Base-by-base conservation (phyloP, 37 sponge, comb jelly and placozoan species). In the Hormiphora californensis region DNA sequence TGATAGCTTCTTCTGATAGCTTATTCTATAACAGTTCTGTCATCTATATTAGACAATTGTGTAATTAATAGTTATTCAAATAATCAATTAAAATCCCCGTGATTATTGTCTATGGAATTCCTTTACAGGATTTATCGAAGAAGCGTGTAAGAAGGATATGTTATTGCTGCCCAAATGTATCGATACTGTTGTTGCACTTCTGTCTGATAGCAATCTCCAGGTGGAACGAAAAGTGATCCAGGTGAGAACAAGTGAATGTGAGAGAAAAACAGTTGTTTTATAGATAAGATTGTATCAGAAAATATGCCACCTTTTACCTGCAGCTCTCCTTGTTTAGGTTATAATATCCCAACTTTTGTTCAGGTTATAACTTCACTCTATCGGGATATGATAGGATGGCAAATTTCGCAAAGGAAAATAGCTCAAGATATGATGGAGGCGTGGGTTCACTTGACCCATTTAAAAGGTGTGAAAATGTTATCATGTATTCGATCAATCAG, bases 401-500 rank as follows among this genome's bases (percentile, higher is more conserved):
- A 67, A 34, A 28, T 67, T 4, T 39, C 68, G 9, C 68, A 67
- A 39, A 67, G 39, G 68, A 67, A 67, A 32, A 34, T 67, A 12
- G 31, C 68, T 32, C 68, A 67, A 67, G 68, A 67, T 39, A 67
- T 67, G 68, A 67, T 39, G 7, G 68, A 67, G 19, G 68, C 68
- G 7, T 67, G 68, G 68, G 68, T 67, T 21, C 68, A 67, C 34
- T 19, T 67, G 19, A 36, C 68, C 21, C 68, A 67, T 34, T 39
- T 67, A 28, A 67, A 67, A 67, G 68, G 68, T 67, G n/a, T n/a
- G n/a, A n/a, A n/a, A n/a, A n/a, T n/a, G n/a, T n/a, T n/a, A 85
- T 85, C 51, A 2, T 17, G 40, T 85, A 32, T 21, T 30, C 12
- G 12, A 32, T 39, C 94, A 38, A 90, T 90, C 88, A 90, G 86